Evolutionary conservation across 2,113 vertebrate species (phyloP).

Genomic region (Rafetus swinhoei): DNA sequence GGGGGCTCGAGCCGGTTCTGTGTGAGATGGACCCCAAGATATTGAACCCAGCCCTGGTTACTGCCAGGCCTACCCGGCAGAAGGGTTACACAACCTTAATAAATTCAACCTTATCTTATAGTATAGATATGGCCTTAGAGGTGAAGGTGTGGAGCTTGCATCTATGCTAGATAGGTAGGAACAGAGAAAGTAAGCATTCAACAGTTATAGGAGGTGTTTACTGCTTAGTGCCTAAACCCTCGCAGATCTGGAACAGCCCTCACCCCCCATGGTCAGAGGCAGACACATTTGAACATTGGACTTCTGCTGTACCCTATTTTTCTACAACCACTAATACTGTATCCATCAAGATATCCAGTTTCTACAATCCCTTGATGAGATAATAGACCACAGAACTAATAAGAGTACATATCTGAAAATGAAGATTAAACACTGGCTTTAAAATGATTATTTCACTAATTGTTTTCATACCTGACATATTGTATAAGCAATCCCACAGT

Average conservation of each 20-base stretch:
- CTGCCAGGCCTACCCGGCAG: no score
- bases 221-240: background rate
- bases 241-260: background rate
- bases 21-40: no score
- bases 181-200: background rate
- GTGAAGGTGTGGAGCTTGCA: background rate
- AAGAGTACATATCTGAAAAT: background rate
- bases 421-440: background rate
- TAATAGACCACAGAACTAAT: background rate
- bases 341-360: background rate
- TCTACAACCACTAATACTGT: background rate
- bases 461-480: constrained; percentile 86
- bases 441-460: background rate
- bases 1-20: no score
- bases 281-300: background rate
- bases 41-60: no score
- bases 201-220: background rate
- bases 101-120: no score
- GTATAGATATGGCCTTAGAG: accelerated
- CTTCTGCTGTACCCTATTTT: background rate
- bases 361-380: background rate
- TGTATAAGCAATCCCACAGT: constrained; percentile 88
- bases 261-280: background rate
- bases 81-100: no score
- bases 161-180: background rate